Evolutionary conservation across 2,797 vertebrate species (phyloP).

Genomic region (Benthosema pterotum): DNA sequence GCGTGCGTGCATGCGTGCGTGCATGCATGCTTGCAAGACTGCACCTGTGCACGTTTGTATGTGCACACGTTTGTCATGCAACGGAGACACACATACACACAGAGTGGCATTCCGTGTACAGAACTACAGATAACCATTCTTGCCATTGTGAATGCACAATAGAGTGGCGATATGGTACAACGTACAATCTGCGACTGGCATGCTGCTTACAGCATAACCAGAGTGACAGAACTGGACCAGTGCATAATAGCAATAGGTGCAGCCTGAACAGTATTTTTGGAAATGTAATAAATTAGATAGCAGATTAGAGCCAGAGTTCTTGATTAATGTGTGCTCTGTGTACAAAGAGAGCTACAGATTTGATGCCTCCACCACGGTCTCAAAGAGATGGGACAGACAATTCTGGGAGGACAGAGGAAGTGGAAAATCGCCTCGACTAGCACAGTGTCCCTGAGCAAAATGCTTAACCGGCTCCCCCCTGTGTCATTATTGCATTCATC

Average conservation of each 20-base stretch:
- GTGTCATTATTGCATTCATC: too few relatives aligned
- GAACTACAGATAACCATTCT: constrained; percentile 25
- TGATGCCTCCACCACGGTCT: constrained; percentile 22
- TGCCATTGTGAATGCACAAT: constrained; percentile 28
- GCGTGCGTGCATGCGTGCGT: too few relatives aligned
- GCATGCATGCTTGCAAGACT: too few relatives aligned
- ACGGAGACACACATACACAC: too few relatives aligned
- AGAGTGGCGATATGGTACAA: constrained; percentile 28
- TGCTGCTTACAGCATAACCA: constrained; percentile 34
- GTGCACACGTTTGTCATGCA: too few relatives aligned
- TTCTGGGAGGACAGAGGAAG: too few relatives aligned
- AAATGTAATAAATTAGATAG: constrained; percentile 51
- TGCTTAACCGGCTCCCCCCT: too few relatives aligned
- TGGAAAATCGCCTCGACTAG: too few relatives aligned
- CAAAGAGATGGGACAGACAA: constrained; percentile 15
- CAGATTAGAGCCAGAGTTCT: constrained; percentile 44
- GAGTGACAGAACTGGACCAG: constrained; percentile 53
- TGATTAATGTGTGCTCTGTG: constrained; percentile 16
- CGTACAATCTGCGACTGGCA: constrained; percentile 30
- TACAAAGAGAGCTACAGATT: constrained; percentile 13
- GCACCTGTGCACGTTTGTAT: too few relatives aligned
- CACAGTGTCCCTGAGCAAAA: too few relatives aligned
- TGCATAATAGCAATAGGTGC: constrained; percentile 34
- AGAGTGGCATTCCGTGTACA: constrained; percentile 24
- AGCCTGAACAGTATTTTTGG: constrained; percentile 42